Base-by-base conservation (phyloP, 2,113 vertebrate genomes). In the Monopterus albus region DNA sequence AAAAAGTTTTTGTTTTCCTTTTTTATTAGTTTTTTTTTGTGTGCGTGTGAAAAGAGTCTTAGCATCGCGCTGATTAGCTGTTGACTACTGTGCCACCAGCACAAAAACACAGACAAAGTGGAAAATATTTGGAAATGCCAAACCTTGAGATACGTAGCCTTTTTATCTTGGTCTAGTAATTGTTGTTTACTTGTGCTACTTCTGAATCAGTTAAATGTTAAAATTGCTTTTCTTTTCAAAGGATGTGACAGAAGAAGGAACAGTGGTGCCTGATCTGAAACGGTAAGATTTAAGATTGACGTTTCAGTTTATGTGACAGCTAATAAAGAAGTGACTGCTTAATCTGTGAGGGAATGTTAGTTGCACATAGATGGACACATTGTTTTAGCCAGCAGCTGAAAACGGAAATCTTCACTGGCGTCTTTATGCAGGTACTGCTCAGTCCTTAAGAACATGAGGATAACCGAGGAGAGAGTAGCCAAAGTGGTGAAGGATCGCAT, bases 401-500 rank as follows among this genome's bases (percentile, higher is more conserved):
- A 36, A 7, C 0, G 20, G 20, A 55, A 17, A n/a, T 50, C 18
- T 35, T 4, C 7, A 11, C 26, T 75, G 38, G 28, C 57, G 86
- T 61, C 56, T 65, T 73, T 5, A 46, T 28, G 4, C 59, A 98
- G 96, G 17, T 98, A 98, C 58, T 45, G 62, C 36, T 53, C 81
- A 13, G 66, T 21, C 47, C 92, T 98, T 52, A 85, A 56, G 57
- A 78, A 35, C 7, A 95, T 97, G 95, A 82, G 13, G 40, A 84
- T 96, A 39, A 72, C 59, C 0, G 82, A 93, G 36, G 81, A 90
- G 5, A 63, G 60, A 38, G 35, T 96, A 49, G 88, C 61, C 18
- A 96, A 96, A 93, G 93, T 96, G 59, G 94, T 96, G 64, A 91
- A 79, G 10, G 40, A 62, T 1, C 84, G 94, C 0, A 46, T 97